Percentiles rank a stretch among this genome's conserved stretches.
These are phyloP conservation scores for Calephelis nemesis DNA, from an alignment of 1,140 invertebrate genomes.

Conservation along the genomic window DNA sequence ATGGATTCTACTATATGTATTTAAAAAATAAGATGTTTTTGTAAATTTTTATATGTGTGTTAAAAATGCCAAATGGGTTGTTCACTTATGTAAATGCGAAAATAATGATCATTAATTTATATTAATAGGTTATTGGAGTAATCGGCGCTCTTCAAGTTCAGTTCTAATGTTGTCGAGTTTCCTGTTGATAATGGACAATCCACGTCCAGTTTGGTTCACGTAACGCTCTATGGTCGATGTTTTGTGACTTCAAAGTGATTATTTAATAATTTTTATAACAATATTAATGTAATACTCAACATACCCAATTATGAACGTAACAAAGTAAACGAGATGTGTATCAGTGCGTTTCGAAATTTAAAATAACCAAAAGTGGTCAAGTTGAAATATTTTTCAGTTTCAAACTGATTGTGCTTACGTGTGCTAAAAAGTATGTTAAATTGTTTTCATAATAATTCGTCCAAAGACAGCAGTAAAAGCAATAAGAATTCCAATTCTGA, in stretches of 20 bases:
- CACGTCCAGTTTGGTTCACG: not conserved
- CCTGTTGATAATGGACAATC: conserved; percentile 7
- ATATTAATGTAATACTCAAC: not conserved
- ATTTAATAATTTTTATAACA: not conserved
- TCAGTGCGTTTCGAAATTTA: not conserved
- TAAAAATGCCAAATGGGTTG: not conserved
- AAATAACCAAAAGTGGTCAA: not conserved
- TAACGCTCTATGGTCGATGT: not conserved
- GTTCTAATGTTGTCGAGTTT: not conserved
- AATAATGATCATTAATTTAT: conserved; percentile 1
- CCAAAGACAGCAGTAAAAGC: not conserved
- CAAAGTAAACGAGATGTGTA: not conserved
- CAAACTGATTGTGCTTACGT: not conserved
- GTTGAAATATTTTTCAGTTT: not conserved
- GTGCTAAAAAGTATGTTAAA: not conserved
- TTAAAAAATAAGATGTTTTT: not conserved
- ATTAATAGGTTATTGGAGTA: not conserved
- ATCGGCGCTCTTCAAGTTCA: not conserved
- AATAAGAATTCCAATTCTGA: no score
- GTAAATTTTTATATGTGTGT: not conserved
- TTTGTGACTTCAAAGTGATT: not conserved
- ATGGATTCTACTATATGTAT: not conserved
- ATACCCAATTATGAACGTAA: not conserved
- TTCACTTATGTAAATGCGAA: not conserved
- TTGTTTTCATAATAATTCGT: conserved; percentile 1